These are phyloP conservation scores for Craseonycteris thonglongyai DNA, from an alignment of 2,113 vertebrate genomes.

Conservation along the genomic window DNA sequence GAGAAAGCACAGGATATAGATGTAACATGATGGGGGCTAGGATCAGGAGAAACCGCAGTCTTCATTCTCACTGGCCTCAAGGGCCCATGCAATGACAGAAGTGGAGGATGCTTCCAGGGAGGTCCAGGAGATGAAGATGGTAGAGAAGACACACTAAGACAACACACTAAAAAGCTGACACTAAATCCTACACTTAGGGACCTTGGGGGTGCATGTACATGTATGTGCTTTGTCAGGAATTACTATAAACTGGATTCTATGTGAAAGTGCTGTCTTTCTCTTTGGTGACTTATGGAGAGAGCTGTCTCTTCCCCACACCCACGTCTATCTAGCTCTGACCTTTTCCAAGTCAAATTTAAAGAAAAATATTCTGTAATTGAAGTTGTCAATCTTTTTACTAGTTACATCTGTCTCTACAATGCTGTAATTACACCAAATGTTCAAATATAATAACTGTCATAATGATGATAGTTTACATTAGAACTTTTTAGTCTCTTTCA, in stretches of 20 bases:
- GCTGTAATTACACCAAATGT: conserved; percentile 43
- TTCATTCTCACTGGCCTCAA: background rate
- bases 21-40: background rate
- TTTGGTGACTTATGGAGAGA: conserved; percentile 23
- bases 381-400: conserved; percentile 50
- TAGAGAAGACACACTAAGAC: background rate
- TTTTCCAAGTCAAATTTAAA: conserved; percentile 56
- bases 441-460: conserved; percentile 33
- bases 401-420: conserved; percentile 32
- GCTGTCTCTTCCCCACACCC: conserved; percentile 23
- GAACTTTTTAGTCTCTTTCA: background rate
- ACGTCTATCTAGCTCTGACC: conserved; percentile 62
- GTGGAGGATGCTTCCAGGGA: background rate
- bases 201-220: background rate
- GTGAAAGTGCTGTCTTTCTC: conserved; percentile 13
- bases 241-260: conserved; percentile 17
- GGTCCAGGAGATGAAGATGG: background rate
- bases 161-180: background rate
- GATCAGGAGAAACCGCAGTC: background rate
- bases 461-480: conserved; percentile 21
- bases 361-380: conserved; percentile 37
- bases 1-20: background rate
- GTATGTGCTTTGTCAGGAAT: background rate
- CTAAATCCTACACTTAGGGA: background rate
- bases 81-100: background rate